phyloP scores from a whole-genome alignment of 2,888 invertebrate genomes.

The Helleia helle region DNA sequence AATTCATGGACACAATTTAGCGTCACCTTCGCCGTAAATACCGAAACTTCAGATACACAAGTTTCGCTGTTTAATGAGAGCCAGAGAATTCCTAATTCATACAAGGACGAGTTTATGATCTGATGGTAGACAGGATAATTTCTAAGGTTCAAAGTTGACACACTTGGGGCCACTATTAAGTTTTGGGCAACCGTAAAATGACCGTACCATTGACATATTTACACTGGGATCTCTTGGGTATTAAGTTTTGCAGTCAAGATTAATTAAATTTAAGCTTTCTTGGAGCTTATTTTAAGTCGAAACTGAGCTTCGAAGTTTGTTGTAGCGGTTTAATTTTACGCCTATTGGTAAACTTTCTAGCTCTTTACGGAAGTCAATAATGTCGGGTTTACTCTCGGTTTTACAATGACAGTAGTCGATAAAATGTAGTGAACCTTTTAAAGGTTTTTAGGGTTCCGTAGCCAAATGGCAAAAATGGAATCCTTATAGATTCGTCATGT shows the following conservation, averaged over 20 bases:
- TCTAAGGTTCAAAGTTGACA: constrained; percentile 17
- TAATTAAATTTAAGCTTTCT: constrained; percentile 3
- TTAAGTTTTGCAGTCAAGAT: background rate
- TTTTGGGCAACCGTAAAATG: background rate
- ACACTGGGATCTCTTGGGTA: background rate
- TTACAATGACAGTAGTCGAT: no score
- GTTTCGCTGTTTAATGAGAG: background rate
- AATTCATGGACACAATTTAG: no score
- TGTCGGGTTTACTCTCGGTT: no score
- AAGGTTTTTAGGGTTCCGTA: no score
- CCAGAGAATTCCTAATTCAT: background rate
- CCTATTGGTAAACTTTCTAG: background rate
- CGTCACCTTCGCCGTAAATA: no score
- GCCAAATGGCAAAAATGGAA: no score
- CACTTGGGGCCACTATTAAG: constrained; percentile 6
- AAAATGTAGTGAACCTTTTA: no score
- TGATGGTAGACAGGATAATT: constrained; percentile 23
- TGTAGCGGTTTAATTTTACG: background rate
- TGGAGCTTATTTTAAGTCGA: background rate
- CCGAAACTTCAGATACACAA: no score
- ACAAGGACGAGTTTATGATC: constrained; percentile 15
- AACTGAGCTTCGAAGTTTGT: background rate
- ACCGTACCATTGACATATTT: constrained; percentile 9
- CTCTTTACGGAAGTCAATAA: no score
- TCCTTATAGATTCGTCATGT: no score